Evolutionary conservation across 2,797 vertebrate species (phyloP).

Genomic region (Falco cherrug): DNA sequence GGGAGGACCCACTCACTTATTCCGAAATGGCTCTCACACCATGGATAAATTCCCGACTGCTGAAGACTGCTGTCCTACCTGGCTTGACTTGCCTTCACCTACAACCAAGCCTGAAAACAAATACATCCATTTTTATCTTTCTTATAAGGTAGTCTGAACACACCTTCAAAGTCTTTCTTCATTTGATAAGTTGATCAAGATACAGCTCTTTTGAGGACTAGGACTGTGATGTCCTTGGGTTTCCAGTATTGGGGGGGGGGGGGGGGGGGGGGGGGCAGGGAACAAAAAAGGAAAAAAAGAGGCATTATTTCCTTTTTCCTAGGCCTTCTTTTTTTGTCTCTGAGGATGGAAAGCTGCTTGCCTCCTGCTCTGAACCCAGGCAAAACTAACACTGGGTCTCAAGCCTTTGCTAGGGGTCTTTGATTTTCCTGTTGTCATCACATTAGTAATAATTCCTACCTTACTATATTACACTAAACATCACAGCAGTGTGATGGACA

Average conservation of each 20-base stretch:
- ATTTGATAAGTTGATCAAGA: not conserved
- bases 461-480: not conserved
- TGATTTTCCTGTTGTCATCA: not conserved
- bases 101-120: not conserved
- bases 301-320: not conserved
- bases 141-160: not conserved
- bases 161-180: not conserved
- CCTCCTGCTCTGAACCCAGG: not conserved
- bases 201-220: not conserved
- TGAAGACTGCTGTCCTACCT: not conserved
- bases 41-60: not conserved
- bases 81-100: not conserved
- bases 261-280: too few relatives aligned
- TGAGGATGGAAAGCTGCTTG: not conserved
- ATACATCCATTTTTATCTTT: not conserved
- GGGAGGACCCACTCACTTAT: not conserved
- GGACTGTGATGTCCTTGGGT: not conserved
- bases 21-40: rapidly evolving
- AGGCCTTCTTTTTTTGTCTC: not conserved
- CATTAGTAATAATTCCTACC: not conserved
- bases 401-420: not conserved
- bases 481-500: not conserved
- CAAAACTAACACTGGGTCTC: not conserved
- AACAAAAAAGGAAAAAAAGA: not conserved
- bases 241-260: not conserved